Evolutionary conservation across 2,888 invertebrate species (phyloP).

Genomic region (Lithophane semibrunnea): DNA sequence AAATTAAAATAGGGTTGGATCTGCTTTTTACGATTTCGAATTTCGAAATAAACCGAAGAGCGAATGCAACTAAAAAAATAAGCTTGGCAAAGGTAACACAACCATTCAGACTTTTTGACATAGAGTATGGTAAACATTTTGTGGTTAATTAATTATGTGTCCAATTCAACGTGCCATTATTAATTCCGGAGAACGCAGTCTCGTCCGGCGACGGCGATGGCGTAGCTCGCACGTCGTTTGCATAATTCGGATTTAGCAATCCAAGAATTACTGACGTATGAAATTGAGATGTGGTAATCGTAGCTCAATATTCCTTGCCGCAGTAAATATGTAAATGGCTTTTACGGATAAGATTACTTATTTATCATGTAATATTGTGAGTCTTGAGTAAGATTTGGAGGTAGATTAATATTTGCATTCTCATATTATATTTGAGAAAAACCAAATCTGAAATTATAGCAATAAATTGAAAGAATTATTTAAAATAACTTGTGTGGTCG

Average conservation of each 20-base stretch:
- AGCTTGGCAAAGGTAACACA: slow-evolving; percentile 3
- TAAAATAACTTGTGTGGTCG: too few relatives aligned
- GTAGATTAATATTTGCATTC: neutral
- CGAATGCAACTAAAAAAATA: neutral
- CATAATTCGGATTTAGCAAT: slow-evolving; percentile 63
- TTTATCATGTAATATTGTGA: slow-evolving; percentile 17
- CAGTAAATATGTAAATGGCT: slow-evolving; percentile 42
- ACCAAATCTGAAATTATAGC: neutral
- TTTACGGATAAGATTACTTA: slow-evolving; percentile 16
- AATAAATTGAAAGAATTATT: neutral
- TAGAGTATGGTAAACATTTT: slow-evolving; percentile 37
- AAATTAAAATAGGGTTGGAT: neutral
- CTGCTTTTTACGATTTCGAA: neutral
- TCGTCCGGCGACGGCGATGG: slow-evolving; percentile 30
- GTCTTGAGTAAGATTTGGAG: neutral
- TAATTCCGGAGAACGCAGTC: slow-evolving; percentile 52
- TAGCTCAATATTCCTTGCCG: slow-evolving; percentile 40
- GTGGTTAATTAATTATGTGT: slow-evolving; percentile 58
- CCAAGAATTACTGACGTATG: slow-evolving; percentile 57
- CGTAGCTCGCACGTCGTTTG: slow-evolving; percentile 56
- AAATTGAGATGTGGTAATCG: slow-evolving; percentile 58
- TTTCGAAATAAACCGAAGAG: slow-evolving; percentile 16
- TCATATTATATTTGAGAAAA: neutral
- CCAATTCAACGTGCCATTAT: slow-evolving; percentile 51
- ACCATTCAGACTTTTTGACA: slow-evolving; percentile 29